Evolutionary conservation across 2,113 vertebrate genomes (phyloP), one percentile per base, ranked within the genome.

Genomic region (Pyxicephalus adspersus): DNA sequence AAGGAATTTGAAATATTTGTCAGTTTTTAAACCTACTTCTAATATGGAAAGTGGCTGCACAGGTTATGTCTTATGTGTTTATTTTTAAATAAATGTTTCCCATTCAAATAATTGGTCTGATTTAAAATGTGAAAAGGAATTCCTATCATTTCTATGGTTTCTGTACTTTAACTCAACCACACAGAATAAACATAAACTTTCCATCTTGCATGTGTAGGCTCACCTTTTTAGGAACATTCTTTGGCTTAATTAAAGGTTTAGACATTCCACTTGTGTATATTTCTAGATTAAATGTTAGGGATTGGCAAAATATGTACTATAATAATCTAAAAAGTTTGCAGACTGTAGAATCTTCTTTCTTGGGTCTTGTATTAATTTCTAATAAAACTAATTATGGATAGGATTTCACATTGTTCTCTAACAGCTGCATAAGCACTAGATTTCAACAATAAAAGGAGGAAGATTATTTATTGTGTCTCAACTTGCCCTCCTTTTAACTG

Each of bases 201-300:
- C 15, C 8, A 8, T 38, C 38, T 38, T 45, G 38, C 38, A 17
- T 29, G 8, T 29, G 58, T 76, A 5, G 22, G 64, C 58, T 76
- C 26, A 26, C 34, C 58, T 22, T 23, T 64, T 38, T 28, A 38
- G 18, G 38, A 76, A 63, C 73, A 76, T 76, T 63, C 38, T 51
- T 76, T 25, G 50, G 11, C 58, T 61, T 75, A 75, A 75, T 75
- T 75, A 75, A 45, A 23, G 73, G 73, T 76, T 76, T 51, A 76
- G 22, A 75, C 58, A 64, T 76, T 64, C 73, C 73, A 51, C 5
- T 31, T 75, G 57, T 38, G 7, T 61, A 73, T n/a, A 25, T 58
- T 73, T 9, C 57, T 63, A 31, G 61, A 4, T 23, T 3, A 45
- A 45, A 18, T 50, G 22, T 75, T 75, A 61, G 23, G 61, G 13